Percentiles rank a stretch among this genome's conserved stretches.
Conservation (phyloP, 2,113 vertebrate species). For the Atrichornis clamosus region DNA sequence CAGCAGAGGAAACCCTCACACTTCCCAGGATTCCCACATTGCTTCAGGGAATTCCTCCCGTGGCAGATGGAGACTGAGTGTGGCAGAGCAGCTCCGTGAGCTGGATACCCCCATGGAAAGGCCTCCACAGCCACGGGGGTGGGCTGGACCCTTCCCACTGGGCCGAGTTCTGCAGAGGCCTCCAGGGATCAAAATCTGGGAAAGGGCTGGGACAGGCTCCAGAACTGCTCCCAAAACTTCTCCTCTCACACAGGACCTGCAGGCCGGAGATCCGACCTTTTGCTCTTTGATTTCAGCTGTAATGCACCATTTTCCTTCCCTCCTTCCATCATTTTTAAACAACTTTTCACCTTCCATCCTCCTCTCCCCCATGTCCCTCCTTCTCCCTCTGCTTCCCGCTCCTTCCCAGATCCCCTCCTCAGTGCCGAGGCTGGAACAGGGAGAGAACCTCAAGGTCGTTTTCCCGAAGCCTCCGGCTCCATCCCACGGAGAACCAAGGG, state of each 20-base stretch:
- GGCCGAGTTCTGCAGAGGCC: neutral
- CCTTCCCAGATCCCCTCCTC: neutral
- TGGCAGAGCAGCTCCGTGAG: neutral
- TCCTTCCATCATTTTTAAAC: neutral
- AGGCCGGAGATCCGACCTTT: neutral
- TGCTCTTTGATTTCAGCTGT: neutral
- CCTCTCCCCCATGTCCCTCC: neutral
- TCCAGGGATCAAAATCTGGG: neutral
- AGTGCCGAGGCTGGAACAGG: accelerated
- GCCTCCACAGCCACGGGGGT: neutral
- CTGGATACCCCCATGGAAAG: neutral
- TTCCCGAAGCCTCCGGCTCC: neutral
- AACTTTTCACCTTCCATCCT: neutral
- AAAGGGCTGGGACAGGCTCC: neutral
- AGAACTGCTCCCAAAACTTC: neutral
- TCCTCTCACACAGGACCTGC: neutral
- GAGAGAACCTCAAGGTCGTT: neutral
- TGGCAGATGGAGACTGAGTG: neutral
- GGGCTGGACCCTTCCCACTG: neutral
- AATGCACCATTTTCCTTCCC: neutral
- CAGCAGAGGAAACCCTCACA: accelerated
- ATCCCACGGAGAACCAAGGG: neutral
- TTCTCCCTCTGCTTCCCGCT: neutral
- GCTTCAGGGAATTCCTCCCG: neutral
- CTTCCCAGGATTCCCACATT: accelerated